These are phyloP conservation scores for Pteruthius melanotis DNA, from an alignment of 2,113 vertebrate species.

Conservation along the genomic window DNA sequence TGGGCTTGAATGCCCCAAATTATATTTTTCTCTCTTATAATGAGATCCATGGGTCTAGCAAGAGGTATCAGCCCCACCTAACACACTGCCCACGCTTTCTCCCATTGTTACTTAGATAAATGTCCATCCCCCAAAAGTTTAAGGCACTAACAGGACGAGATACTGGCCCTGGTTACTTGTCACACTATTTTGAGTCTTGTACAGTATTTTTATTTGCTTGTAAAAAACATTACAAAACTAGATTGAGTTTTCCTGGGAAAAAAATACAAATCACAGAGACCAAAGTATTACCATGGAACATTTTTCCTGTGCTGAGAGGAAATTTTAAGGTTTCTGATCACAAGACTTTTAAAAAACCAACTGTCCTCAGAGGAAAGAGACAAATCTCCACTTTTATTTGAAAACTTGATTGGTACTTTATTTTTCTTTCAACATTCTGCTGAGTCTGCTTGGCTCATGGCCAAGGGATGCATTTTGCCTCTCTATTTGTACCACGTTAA, in stretches of 20 bases:
- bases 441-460: conserved; percentile 1
- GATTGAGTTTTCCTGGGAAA: neutral
- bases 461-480: conserved; percentile 31
- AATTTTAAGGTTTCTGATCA: conserved; percentile 3
- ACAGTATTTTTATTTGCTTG: neutral
- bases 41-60: neutral
- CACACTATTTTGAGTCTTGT: neutral
- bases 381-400: conserved; percentile 40
- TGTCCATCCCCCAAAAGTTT: neutral
- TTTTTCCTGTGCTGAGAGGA: neutral
- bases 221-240: neutral
- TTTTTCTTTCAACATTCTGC: conserved; percentile 27
- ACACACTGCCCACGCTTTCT: neutral
- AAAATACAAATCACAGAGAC: neutral
- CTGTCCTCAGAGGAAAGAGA: conserved; percentile 2
- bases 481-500: neutral
- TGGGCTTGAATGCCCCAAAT: neutral
- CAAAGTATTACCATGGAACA: neutral
- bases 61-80: neutral
- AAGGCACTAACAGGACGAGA: neutral
- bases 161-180: neutral
- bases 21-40: neutral
- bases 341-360: neutral
- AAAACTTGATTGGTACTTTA: neutral
- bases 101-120: neutral